Percentiles rank a stretch among this genome's conserved stretches.
Conservation (phyloP, 1,140 invertebrate genomes). For the Mycetomoellerius zeteki region DNA sequence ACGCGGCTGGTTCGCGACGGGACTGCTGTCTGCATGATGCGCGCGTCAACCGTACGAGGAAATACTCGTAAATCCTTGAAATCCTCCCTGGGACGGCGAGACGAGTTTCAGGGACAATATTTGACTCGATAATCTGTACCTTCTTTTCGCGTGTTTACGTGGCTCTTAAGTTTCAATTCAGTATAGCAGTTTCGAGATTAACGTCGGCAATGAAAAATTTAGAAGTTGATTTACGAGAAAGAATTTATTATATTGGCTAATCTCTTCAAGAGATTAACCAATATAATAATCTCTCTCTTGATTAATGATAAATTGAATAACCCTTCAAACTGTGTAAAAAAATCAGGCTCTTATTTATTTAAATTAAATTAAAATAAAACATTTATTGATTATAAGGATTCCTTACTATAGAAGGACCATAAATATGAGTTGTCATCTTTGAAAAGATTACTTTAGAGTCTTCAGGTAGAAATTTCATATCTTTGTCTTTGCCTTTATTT, state of each 20-base stretch:
- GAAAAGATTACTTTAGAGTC: conserved; percentile 13
- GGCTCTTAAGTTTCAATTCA: not conserved
- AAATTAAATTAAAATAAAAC: not conserved
- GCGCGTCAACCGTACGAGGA: conserved; percentile 43
- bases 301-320: too few relatives aligned
- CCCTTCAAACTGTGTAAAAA: not conserved
- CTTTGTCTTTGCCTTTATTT: conserved; percentile 36
- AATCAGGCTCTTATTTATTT: not conserved
- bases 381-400: not conserved
- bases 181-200: not conserved
- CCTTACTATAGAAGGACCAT: not conserved
- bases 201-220: not conserved
- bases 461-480: not conserved
- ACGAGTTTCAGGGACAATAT: conserved; percentile 45
- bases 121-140: conserved; percentile 28
- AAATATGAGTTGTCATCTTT: not conserved
- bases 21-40: conserved; percentile 31
- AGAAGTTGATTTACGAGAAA: not conserved
- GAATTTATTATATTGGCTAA: not conserved
- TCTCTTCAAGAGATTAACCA: too few relatives aligned
- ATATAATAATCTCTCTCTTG: too few relatives aligned
- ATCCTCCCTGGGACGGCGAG: conserved; percentile 46
- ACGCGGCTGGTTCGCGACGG: conserved; percentile 36
- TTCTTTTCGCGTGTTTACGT: conserved; percentile 8
- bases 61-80: conserved; percentile 64